Conservation (phyloP, 2,113 vertebrate genomes). For the Peromyscus polionotus region DNA sequence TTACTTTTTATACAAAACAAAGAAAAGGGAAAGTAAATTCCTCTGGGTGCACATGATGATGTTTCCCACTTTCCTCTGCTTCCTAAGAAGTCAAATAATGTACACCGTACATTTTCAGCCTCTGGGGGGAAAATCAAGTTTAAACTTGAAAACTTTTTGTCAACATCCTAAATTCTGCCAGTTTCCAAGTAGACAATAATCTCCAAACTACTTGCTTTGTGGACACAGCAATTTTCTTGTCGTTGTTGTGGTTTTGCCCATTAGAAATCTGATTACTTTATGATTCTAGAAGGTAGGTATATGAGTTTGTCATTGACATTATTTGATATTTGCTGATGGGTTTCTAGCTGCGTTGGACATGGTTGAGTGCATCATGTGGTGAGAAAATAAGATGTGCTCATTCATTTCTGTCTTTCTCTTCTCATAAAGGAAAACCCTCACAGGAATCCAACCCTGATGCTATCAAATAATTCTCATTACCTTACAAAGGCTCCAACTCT, state of each 20-base stretch:
- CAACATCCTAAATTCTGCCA: slow-evolving; percentile 2
- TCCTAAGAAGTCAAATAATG: slow-evolving; percentile 10
- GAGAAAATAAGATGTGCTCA: background rate
- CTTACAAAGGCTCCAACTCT: background rate
- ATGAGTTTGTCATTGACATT: background rate
- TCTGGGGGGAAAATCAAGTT: background rate
- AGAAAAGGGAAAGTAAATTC: background rate
- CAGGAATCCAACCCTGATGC: background rate
- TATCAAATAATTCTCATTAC: background rate
- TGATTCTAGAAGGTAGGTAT: background rate
- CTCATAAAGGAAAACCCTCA: background rate
- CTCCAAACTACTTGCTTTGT: background rate
- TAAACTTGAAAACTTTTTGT: background rate
- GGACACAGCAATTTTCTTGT: background rate
- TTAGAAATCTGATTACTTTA: background rate
- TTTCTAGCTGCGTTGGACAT: background rate
- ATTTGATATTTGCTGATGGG: background rate
- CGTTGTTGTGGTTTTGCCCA: too few relatives aligned
- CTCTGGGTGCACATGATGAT: background rate
- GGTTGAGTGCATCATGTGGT: background rate
- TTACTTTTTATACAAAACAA: background rate
- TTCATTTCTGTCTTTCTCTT: background rate
- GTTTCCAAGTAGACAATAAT: background rate
- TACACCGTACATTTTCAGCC: background rate
- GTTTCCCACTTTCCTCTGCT: background rate